These are phyloP conservation scores for Brachionus rotundiformis DNA, from an alignment of 1,140 invertebrate species.

Conservation along the genomic window DNA sequence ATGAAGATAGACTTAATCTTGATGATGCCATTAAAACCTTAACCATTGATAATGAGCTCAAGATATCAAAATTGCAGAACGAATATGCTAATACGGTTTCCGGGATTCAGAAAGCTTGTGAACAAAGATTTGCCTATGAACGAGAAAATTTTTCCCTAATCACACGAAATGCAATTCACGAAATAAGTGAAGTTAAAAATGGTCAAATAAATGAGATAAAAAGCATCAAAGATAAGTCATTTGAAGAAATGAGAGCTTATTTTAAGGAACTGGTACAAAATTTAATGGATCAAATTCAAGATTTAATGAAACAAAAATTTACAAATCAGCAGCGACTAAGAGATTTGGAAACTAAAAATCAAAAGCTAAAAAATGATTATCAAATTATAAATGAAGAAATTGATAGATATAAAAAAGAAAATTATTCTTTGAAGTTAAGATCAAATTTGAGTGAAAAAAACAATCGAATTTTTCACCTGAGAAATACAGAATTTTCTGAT, in stretches of 20 bases:
- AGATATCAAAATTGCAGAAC: background rate
- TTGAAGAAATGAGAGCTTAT: conserved; percentile 37
- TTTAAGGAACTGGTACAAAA: conserved; percentile 13
- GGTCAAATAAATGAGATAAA: conserved; percentile 13
- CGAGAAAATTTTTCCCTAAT: conserved; percentile 25
- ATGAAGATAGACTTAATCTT: conserved; percentile 19
- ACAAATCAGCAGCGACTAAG: background rate
- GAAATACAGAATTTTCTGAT: background rate
- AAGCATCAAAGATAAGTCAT: background rate
- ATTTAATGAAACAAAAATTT: background rate
- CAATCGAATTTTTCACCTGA: background rate
- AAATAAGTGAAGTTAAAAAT: conserved; percentile 33
- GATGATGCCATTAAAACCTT: conserved; percentile 31
- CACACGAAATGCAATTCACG: conserved; percentile 10
- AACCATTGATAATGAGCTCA: conserved; percentile 1
- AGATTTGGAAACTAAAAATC: background rate
- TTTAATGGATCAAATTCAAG: background rate
- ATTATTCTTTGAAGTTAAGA: conserved; percentile 13
- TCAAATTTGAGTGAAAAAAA: conserved; percentile 10
- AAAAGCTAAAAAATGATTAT: background rate
- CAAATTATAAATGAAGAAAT: background rate
- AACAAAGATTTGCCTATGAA: background rate
- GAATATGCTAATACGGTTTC: background rate
- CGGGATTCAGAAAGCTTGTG: conserved; percentile 12
- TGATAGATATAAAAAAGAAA: conserved; percentile 24